phyloP scores from a whole-genome alignment of 2,797 vertebrate species.

The Gallinago stenura region DNA sequence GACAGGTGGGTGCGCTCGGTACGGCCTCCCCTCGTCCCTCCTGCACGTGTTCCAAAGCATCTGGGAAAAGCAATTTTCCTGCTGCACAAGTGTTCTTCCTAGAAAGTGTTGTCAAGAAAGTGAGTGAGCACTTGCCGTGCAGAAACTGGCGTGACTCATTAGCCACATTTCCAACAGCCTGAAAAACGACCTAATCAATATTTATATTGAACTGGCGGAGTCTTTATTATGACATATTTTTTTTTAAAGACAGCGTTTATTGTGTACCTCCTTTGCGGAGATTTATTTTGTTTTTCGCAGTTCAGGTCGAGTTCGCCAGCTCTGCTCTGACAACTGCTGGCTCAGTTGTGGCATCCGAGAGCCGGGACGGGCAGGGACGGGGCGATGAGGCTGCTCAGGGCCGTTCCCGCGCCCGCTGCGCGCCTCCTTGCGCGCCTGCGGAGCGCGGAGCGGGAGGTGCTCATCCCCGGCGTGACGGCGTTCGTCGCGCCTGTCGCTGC shows the following conservation, averaged over 20 bases:
- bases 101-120: not conserved
- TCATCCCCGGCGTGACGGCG: not conserved
- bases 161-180: not conserved
- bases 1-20: not conserved
- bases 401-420: not conserved
- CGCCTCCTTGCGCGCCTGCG: not conserved
- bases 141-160: not conserved
- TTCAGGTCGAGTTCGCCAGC: not conserved
- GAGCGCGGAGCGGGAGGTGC: not conserved
- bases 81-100: not conserved
- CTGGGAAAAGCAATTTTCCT: not conserved
- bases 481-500: rapidly evolving
- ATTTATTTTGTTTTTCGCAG: not conserved
- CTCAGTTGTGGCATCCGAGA: rapidly evolving
- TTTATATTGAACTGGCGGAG: not conserved
- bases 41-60: rapidly evolving
- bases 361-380: not conserved
- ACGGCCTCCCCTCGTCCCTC: not conserved
- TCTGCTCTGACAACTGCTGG: not conserved
- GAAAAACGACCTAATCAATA: rapidly evolving
- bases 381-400: not conserved
- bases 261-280: not conserved
- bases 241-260: not conserved
- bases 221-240: too few relatives aligned
- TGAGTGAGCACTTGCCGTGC: not conserved